phyloP scores from a whole-genome alignment of 2,888 invertebrate species.

The Synanthedon formicaeformis region DNA sequence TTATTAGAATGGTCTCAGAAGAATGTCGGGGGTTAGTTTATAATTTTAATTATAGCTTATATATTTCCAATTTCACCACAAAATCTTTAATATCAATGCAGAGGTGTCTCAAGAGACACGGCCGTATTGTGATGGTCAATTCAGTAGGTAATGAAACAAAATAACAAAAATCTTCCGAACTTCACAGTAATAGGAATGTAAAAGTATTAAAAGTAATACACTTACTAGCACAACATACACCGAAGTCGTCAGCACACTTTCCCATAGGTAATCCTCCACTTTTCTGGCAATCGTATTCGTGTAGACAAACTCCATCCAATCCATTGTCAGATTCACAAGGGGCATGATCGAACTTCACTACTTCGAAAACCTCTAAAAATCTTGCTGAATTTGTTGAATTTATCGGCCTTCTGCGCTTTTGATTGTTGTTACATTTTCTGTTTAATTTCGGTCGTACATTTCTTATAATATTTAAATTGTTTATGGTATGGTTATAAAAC shows the following conservation, averaged over 20 bases:
- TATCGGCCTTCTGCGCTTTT: conserved; percentile 12
- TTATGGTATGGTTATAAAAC: conserved; percentile 18
- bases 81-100: too few species aligned
- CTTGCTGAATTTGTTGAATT: conserved; percentile 17
- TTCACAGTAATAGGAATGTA: too few species aligned
- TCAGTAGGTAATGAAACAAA: too few species aligned
- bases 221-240: conserved; percentile 79
- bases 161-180: too few species aligned
- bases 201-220: neutral
- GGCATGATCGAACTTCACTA: conserved; percentile 77
- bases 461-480: conserved; percentile 14
- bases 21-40: too few species aligned
- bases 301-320: conserved; percentile 79
- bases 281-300: conserved; percentile 74
- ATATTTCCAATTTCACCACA: too few species aligned
- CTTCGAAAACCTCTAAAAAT: conserved; percentile 77
- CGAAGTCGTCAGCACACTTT: conserved; percentile 79
- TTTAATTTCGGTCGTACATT: conserved; percentile 16
- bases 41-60: too few species aligned
- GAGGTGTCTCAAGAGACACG: too few species aligned
- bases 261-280: conserved; percentile 74
- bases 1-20: too few species aligned
- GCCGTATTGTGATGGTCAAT: too few species aligned
- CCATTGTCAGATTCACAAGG: conserved; percentile 69
- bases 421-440: conserved; percentile 21